Base-by-base conservation (phyloP, 2,113 vertebrate species). In the Megaleporinus macrocephalus region DNA sequence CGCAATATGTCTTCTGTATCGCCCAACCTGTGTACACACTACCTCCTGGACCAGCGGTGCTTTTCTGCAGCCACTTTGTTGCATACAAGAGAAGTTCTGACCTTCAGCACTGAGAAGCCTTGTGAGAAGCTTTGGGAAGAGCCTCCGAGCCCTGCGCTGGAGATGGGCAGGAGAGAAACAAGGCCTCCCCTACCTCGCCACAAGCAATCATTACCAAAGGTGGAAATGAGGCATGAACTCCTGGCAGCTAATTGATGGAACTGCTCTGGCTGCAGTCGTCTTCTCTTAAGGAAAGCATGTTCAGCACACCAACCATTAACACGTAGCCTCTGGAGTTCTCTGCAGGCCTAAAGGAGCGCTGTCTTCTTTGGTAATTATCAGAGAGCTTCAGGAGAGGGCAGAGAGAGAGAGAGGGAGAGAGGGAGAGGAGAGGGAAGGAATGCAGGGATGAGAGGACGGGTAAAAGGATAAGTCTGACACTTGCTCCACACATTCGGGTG, bases 391-490 rank as follows among this genome's bases (percentile, higher is more conserved):
- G 36, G 80, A 77, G 65, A 71, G n/a, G 20, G 33, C 44, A 73
- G 72, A 53, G 41, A 44, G 41, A 11, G 74, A 29, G 16, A 3
- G 36, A 36, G 36, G 36, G 36, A 36, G 7, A 36, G 41, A 73
- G 51, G 53, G 70, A 33, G 65, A 73, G 69, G 79, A 73, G 27
- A 65, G 65, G 65, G 30, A 36, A 36, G 29, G 30, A 66, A 18
- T 6, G 15, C 29, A 71, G 36, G 73, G 78, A 74, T 68, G 82
- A 83, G 82, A 16, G 27, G 70, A 74, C 79, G 82, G 76, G 75
- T 57, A 75, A 74, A 82, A 84, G 79, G 83, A 85, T 68, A 71
- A 76, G 74, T 82, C 73, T 87, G 83, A 82, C 82, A 84, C 72
- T 63, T 75, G 68, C 68, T 30, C 73, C 62, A n/a, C 65, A 26